Conservation (phyloP, 2,888 invertebrate genomes). For the Choristoneura rosaceana region DNA sequence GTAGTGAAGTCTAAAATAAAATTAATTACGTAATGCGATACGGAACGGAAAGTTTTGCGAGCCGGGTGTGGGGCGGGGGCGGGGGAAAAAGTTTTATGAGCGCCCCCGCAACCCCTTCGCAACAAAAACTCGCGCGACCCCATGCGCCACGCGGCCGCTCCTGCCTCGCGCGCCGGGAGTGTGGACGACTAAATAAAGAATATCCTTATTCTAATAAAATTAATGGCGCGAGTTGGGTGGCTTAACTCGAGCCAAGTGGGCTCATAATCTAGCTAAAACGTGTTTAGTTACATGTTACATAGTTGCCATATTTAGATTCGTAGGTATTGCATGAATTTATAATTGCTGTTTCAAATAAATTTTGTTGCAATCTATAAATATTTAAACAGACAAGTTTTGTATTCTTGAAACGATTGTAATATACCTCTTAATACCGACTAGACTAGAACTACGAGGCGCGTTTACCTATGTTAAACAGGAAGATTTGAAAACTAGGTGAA, state of each 20-base stretch:
- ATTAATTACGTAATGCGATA: constrained; percentile 71
- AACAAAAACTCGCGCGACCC: constrained; percentile 18
- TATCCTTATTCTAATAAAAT: too few species aligned
- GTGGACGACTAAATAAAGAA: not conserved
- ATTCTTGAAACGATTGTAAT: too few species aligned
- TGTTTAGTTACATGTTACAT: too few species aligned
- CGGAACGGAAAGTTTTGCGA: constrained; percentile 68
- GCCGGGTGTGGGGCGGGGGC: constrained; percentile 46
- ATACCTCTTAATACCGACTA: too few species aligned
- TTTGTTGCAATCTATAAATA: too few species aligned
- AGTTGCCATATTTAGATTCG: not conserved
- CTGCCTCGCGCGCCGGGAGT: not conserved
- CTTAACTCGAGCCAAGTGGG: not conserved
- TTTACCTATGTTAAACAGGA: not conserved
- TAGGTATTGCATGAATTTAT: not conserved
- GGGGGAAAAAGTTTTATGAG: constrained; percentile 68
- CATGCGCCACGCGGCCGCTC: constrained; percentile 5
- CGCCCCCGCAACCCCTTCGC: constrained; percentile 19
- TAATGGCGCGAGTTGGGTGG: not conserved
- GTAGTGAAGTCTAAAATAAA: constrained; percentile 62
- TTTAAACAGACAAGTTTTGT: too few species aligned
- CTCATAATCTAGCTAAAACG: too few species aligned
- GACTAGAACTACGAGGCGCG: not conserved
- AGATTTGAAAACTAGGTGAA: constrained; percentile 1
- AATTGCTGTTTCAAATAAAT: not conserved